Evolutionary conservation across 1,140 invertebrate genomes (phyloP).

Genomic region (Agrilus planipennis): DNA sequence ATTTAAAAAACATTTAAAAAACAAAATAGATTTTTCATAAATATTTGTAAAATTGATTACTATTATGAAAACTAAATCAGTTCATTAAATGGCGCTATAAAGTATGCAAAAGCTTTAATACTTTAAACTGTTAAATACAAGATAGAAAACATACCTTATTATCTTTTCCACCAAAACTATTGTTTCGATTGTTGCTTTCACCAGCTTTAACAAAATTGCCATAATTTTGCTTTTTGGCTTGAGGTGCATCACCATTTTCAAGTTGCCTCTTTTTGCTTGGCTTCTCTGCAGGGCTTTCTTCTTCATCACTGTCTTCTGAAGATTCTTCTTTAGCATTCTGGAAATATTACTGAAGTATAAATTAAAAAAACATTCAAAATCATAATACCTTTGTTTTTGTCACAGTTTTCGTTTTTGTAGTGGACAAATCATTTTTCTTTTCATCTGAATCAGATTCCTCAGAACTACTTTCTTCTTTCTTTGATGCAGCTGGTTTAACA

Average conservation of each 20-base stretch:
- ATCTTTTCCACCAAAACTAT: conserved; percentile 30
- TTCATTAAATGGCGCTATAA: background rate
- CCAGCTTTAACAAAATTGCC: conserved; percentile 45
- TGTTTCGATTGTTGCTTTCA: conserved; percentile 26
- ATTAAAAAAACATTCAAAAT: background rate
- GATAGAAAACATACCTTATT: conserved; percentile 8
- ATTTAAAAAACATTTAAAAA: background rate
- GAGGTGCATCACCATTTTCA: conserved; percentile 28
- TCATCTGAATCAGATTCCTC: conserved; percentile 12
- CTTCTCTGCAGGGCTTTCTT: conserved; percentile 13
- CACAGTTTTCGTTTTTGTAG: too few species aligned
- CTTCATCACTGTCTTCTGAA: conserved; percentile 14
- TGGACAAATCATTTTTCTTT: conserved; percentile 1
- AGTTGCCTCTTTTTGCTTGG: conserved; percentile 29
- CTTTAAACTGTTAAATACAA: too few species aligned
- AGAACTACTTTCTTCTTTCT: conserved; percentile 9
- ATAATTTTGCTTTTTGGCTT: conserved; percentile 36
- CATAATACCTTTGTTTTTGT: background rate
- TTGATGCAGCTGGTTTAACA: conserved; percentile 7
- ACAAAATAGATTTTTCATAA: background rate
- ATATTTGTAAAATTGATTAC: background rate
- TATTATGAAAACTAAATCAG: background rate
- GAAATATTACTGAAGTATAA: background rate
- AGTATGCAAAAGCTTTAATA: background rate
- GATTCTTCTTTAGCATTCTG: conserved; percentile 8